Evolutionary conservation across 2,113 vertebrate species (phyloP), one percentile per base, ranked within the genome.

Genomic region (Poecile atricapillus): DNA sequence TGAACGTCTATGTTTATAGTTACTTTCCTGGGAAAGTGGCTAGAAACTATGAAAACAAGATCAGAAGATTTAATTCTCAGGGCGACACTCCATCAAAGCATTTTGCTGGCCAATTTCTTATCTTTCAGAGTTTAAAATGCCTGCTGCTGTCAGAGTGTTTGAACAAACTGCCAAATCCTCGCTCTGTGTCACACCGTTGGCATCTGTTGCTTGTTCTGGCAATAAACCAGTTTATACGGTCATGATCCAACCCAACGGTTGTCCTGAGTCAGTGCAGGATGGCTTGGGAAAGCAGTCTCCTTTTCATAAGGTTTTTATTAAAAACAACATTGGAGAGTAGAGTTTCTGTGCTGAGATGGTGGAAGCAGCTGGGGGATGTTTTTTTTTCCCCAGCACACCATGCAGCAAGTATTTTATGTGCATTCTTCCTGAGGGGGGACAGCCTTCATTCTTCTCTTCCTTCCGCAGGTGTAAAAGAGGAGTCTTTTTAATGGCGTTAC

Each of bases 101-200:
- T 95, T 97, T 97, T 94, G 65, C 92, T 87, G 59, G 89, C 94
- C 93, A 95, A 85, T 97, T 96, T 96, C 93, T 95, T 96, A 96
- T 96, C 89, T 96, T 94, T 90, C 17, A 50, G 92, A 89, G 88
- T 95, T 89, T 95, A 93, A 97, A 95, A 90, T 90, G 92, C 94
- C 76, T 96, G 91, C 87, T 95, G 79, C 89, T 95, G 95, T 95
- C 93, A 95, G 73, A 93, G 63, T 49, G 70, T 95, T 97, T 94
- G 92, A 94, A 92, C 69, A 95, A 96, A 95, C 93, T 95, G 97
- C 96, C 96, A 97, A 77, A 95, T 83, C 70, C 79, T 95, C 0
- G 1, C 95, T 96, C 71, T 62, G 5, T 95, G 90, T 97, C 96
- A 95, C 84, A 65, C 69, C 79, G 73, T 69, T 93, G 93, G 93